These are phyloP conservation scores for Thymelicus sylvestris DNA, from an alignment of 2,888 invertebrate genomes.

Conservation along the genomic window DNA sequence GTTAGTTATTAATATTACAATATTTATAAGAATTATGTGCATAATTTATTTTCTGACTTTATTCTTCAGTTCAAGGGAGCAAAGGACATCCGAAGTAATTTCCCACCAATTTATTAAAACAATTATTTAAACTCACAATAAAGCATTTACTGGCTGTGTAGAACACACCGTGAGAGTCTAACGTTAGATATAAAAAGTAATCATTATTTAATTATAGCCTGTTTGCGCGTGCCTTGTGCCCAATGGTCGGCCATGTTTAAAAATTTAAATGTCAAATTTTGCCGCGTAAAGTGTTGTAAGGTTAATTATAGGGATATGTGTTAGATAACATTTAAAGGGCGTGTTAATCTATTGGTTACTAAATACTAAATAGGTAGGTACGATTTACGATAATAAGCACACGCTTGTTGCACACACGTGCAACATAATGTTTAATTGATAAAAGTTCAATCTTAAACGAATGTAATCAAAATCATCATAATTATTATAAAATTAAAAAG, in stretches of 20 bases:
- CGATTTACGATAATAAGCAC: too few species aligned
- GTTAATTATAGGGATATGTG: constrained; percentile 16
- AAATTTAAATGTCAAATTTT: constrained; percentile 36
- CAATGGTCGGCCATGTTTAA: constrained; percentile 33
- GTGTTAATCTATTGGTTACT: neutral
- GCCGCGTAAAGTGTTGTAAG: constrained; percentile 30
- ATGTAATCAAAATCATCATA: neutral
- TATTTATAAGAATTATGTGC: too few species aligned
- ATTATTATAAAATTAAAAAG: too few species aligned
- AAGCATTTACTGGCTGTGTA: constrained; percentile 26
- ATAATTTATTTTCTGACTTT: neutral
- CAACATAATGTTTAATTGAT: neutral
- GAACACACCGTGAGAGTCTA: constrained; percentile 33
- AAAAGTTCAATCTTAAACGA: constrained; percentile 8
- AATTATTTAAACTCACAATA: constrained; percentile 34
- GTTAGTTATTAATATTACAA: too few species aligned
- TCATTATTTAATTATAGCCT: constrained; percentile 44
- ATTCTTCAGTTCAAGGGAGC: neutral
- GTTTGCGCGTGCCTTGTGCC: constrained; percentile 33
- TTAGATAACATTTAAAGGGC: constrained; percentile 2
- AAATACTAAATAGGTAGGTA: too few species aligned
- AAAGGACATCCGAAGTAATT: constrained; percentile 1
- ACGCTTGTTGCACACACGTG: neutral
- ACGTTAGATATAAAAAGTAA: constrained; percentile 41
- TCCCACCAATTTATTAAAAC: constrained; percentile 33